Conservation (phyloP, 2,797 vertebrate genomes). For the Chelon auratus region DNA sequence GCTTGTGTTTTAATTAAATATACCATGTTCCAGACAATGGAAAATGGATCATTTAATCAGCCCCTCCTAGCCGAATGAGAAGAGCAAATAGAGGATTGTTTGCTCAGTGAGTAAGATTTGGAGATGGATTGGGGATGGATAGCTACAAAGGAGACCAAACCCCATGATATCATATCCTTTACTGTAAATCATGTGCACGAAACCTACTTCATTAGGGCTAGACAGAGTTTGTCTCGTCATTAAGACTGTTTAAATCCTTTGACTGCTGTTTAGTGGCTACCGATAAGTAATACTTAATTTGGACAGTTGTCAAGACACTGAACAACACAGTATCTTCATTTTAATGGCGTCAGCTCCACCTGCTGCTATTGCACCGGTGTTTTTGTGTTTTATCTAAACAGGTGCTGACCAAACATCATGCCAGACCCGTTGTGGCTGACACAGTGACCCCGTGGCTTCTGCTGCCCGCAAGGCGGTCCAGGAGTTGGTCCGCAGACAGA, state of each 20-base stretch:
- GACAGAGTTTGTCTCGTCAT: slow-evolving; percentile 63
- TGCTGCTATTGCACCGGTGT: slow-evolving; percentile 21
- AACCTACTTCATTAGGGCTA: slow-evolving; percentile 61
- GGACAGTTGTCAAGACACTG: slow-evolving; percentile 39
- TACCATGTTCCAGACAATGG: slow-evolving; percentile 80
- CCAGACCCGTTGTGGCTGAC: slow-evolving; percentile 42
- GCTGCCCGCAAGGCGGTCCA: slow-evolving; percentile 54
- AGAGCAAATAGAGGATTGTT: slow-evolving; percentile 81
- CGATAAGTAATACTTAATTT: slow-evolving; percentile 40
- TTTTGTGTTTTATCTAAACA: slow-evolving; percentile 48
- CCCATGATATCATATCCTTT: slow-evolving; percentile 83
- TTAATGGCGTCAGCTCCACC: slow-evolving; percentile 24
- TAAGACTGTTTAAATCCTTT: slow-evolving; percentile 48
- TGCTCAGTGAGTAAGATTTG: slow-evolving; percentile 83
- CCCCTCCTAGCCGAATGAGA: slow-evolving; percentile 73
- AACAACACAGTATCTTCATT: slow-evolving; percentile 17
- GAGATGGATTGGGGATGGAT: slow-evolving; percentile 77
- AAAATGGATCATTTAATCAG: slow-evolving; percentile 78
- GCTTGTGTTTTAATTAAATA: slow-evolving; percentile 74
- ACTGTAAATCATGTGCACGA: slow-evolving; percentile 63
- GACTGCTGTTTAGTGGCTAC: slow-evolving; percentile 51
- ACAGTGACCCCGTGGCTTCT: slow-evolving; percentile 59
- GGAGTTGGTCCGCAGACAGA: slow-evolving; percentile 69
- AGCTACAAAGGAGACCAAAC: slow-evolving; percentile 71
- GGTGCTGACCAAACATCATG: slow-evolving; percentile 47